phyloP scores from a whole-genome alignment of 2,113 vertebrate genomes.

The Pristiophorus japonicus region DNA sequence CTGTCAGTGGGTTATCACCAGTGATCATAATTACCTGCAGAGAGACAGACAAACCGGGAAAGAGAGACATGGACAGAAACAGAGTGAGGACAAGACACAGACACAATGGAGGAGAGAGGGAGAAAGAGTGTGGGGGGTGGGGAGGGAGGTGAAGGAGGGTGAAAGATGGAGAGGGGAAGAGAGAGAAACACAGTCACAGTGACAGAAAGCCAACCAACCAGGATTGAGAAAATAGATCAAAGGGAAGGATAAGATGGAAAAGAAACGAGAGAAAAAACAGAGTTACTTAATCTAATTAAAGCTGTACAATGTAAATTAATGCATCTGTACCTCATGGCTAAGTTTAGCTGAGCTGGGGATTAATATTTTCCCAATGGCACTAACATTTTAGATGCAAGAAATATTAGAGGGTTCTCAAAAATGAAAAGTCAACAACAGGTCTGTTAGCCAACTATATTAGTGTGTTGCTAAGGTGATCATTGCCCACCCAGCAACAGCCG shows the following conservation, averaged over 20 bases:
- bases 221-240: not conserved
- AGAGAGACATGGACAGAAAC: not conserved
- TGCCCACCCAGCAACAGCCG: not conserved
- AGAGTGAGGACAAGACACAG: not conserved
- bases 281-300: not conserved
- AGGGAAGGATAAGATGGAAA: not conserved
- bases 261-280: not conserved
- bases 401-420: not conserved
- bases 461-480: not conserved
- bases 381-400: not conserved
- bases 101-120: not conserved
- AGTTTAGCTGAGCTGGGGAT: not conserved
- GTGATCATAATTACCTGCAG: slow-evolving; percentile 94
- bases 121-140: no score
- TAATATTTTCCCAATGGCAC: not conserved
- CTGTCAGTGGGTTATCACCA: slow-evolving; percentile 86
- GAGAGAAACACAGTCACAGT: not conserved
- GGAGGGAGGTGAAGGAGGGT: no score
- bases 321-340: not conserved
- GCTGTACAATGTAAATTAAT: not conserved
- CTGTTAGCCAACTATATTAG: not conserved
- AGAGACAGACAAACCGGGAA: no score
- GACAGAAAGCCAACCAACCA: not conserved
- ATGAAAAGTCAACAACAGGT: not conserved
- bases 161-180: no score